phyloP scores from a whole-genome alignment of 2,888 invertebrate genomes.

The Galerucella calmariensis region DNA sequence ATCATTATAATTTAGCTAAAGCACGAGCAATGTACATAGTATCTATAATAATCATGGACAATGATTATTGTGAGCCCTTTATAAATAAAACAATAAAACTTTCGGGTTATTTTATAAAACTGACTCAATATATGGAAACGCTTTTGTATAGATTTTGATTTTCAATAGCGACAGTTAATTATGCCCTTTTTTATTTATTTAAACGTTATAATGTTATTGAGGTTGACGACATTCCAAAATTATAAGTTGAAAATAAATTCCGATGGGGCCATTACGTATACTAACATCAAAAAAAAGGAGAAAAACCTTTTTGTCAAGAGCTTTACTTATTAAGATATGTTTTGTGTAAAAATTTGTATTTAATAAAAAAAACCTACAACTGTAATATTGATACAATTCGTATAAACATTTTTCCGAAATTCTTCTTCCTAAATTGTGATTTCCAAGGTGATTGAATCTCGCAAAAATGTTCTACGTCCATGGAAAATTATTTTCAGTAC shows the following conservation, averaged over 20 bases:
- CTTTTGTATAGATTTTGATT: neutral
- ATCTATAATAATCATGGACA: too few relatives aligned
- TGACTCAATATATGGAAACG: too few relatives aligned
- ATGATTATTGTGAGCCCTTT: too few relatives aligned
- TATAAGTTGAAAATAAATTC: slow-evolving; percentile 16
- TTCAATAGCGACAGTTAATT: neutral
- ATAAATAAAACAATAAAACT: too few relatives aligned
- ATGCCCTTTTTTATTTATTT: neutral
- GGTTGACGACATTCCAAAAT: neutral
- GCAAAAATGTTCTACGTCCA: neutral
- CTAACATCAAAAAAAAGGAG: slow-evolving; percentile 5
- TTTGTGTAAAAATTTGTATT: neutral
- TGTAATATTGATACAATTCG: neutral
- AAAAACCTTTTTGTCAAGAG: neutral
- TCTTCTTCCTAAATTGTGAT: too few relatives aligned
- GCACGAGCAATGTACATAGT: too few relatives aligned
- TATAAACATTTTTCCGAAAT: neutral
- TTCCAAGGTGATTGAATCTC: too few relatives aligned
- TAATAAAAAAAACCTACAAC: neutral
- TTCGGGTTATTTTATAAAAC: too few relatives aligned
- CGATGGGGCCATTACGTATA: slow-evolving; percentile 34
- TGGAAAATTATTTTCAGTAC: too few relatives aligned
- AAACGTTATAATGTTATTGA: neutral
- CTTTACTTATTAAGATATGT: neutral
- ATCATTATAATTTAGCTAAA: too few relatives aligned